Conservation (phyloP, 1,140 invertebrate species). For the Drosophila varians region DNA sequence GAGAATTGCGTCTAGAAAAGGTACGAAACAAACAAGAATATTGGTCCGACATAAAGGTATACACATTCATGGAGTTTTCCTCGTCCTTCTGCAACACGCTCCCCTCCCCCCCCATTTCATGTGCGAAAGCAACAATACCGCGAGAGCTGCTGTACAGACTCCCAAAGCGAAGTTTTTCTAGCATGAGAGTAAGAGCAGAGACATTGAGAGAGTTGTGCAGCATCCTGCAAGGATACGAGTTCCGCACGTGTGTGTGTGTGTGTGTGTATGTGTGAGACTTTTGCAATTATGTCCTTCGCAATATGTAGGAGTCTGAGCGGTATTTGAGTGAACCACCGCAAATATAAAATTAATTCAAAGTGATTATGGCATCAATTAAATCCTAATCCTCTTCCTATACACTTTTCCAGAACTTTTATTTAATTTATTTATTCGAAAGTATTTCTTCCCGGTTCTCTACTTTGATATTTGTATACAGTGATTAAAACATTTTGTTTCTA, state of each 20-base stretch:
- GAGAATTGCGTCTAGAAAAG: slow-evolving; percentile 38
- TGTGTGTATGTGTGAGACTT: slow-evolving; percentile 36
- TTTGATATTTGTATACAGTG: no score
- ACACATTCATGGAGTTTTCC: slow-evolving; percentile 42
- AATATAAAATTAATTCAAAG: slow-evolving; percentile 1
- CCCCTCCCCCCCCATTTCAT: background rate
- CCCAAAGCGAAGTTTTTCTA: slow-evolving; percentile 45
- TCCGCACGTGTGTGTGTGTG: background rate
- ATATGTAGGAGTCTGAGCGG: slow-evolving; percentile 19
- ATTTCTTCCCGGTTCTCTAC: no score
- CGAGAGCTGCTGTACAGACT: slow-evolving; percentile 44
- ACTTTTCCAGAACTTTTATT: background rate
- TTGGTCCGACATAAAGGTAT: slow-evolving; percentile 44
- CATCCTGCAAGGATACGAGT: slow-evolving; percentile 40
- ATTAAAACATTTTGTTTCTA: background rate
- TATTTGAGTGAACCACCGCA: background rate
- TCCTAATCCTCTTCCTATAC: no score
- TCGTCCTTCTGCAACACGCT: background rate
- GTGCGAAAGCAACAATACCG: slow-evolving; percentile 37
- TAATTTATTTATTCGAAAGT: no score
- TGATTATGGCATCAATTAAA: background rate
- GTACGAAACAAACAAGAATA: slow-evolving; percentile 36
- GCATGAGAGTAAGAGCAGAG: slow-evolving; percentile 13
- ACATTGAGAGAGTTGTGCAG: slow-evolving; percentile 68
- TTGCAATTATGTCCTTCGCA: slow-evolving; percentile 52